phyloP scores from a whole-genome alignment of 2,797 vertebrate species.

The Eupleurogrammus muticus region DNA sequence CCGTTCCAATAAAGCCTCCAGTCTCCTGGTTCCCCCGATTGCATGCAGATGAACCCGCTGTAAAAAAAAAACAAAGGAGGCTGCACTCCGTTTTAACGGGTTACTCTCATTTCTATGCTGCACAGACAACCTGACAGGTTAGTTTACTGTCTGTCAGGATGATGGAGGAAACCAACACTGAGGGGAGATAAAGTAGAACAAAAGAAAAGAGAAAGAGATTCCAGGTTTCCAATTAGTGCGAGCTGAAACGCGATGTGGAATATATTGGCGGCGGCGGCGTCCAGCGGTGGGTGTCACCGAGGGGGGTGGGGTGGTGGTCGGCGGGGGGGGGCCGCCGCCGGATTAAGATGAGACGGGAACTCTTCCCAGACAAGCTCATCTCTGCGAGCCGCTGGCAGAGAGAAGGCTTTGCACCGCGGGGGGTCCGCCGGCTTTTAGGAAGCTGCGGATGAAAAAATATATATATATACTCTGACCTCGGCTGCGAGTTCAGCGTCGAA shows the following conservation, averaged over 20 bases:
- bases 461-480: constrained; percentile 67
- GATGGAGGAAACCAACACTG: constrained; percentile 10
- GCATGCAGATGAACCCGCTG: constrained; percentile 73
- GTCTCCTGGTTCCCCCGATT: constrained; percentile 40
- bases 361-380: constrained; percentile 64
- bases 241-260: constrained; percentile 64
- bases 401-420: constrained; percentile 60
- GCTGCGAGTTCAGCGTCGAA: constrained; percentile 28
- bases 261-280: constrained; percentile 57
- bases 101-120: constrained; percentile 62
- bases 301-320: constrained; percentile 16
- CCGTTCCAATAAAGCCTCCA: constrained; percentile 72
- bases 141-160: constrained; percentile 45
- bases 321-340: constrained; percentile 51
- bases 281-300: constrained; percentile 54
- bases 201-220: constrained; percentile 38
- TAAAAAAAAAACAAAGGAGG: too few species aligned
- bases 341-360: constrained; percentile 69
- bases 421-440: constrained; percentile 64
- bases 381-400: constrained; percentile 66
- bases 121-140: constrained; percentile 33
- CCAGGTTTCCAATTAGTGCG: constrained; percentile 68
- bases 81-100: constrained; percentile 48
- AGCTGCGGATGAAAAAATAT: too few species aligned
- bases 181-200: constrained; percentile 27